Evolutionary conservation across 2,113 vertebrate genomes (phyloP).

Genomic region (Pycnonotus jocosus): DNA sequence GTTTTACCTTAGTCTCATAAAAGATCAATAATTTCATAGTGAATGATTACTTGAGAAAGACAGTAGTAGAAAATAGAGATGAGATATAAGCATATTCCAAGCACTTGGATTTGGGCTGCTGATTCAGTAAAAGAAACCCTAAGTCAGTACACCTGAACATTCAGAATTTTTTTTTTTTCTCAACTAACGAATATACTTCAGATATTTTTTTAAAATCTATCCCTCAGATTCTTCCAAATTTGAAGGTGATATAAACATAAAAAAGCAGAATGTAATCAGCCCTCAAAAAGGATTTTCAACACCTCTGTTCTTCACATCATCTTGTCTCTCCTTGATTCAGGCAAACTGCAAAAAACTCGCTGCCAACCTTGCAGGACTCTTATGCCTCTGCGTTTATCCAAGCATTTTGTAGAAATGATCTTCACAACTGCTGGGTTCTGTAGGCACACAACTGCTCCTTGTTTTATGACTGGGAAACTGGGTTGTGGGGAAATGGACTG

Average conservation of each 20-base stretch:
- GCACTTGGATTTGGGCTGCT: background rate
- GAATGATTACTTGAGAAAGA: background rate
- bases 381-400: background rate
- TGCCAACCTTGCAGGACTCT: slow-evolving; percentile 35
- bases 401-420: background rate
- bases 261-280: background rate
- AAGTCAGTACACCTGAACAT: background rate
- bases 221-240: background rate
- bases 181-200: background rate
- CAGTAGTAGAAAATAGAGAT: background rate
- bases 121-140: background rate
- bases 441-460: background rate
- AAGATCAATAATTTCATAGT: background rate
- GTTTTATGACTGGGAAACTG: slow-evolving; percentile 22
- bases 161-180: background rate
- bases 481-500: background rate
- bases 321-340: background rate
- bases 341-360: slow-evolving; percentile 7
- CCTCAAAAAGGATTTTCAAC: slow-evolving; percentile 12
- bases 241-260: background rate
- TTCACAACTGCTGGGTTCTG: slow-evolving; percentile 4
- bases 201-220: background rate
- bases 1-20: background rate
- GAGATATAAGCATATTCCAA: background rate
- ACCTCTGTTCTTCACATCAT: slow-evolving; percentile 7